Evolutionary conservation across 2,113 vertebrate genomes (phyloP).

Genomic region (Tursiops truncatus): DNA sequence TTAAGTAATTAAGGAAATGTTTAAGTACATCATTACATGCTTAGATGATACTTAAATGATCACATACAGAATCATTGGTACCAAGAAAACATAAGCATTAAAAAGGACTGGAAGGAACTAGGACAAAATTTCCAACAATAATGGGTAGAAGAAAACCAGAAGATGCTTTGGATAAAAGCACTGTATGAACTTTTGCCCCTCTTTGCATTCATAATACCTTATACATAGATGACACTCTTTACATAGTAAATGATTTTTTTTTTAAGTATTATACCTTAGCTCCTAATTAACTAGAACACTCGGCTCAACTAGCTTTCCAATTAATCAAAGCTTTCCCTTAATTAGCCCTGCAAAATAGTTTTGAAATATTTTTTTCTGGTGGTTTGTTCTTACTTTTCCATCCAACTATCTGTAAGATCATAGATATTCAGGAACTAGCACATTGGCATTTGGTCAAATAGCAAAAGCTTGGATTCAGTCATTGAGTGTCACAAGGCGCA

Average conservation of each 20-base stretch:
- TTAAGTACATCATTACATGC: not conserved
- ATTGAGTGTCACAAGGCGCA: conserved; percentile 38
- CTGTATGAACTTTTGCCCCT: not conserved
- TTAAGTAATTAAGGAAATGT: conserved; percentile 25
- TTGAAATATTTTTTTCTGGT: conserved; percentile 31
- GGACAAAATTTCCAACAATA: not conserved
- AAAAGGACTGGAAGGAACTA: conserved; percentile 3
- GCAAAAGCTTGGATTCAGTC: conserved; percentile 64
- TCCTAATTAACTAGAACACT: conserved; percentile 21
- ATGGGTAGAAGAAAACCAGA: not conserved
- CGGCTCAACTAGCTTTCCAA: conserved; percentile 25
- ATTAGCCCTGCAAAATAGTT: not conserved
- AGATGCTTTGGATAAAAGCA: not conserved
- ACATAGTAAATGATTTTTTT: not conserved
- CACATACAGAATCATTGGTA: not conserved
- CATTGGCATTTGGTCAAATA: conserved; percentile 69
- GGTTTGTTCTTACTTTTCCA: conserved; percentile 49
- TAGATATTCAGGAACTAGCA: conserved; percentile 32
- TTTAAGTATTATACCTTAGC: not conserved
- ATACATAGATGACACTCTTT: not conserved
- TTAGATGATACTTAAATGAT: not conserved
- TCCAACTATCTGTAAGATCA: conserved; percentile 54
- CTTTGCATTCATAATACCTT: not conserved
- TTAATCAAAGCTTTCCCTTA: conserved; percentile 32
- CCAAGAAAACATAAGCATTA: not conserved